These are phyloP conservation scores for Lucilia sericata DNA, from an alignment of 1,140 invertebrate species.

Conservation along the genomic window DNA sequence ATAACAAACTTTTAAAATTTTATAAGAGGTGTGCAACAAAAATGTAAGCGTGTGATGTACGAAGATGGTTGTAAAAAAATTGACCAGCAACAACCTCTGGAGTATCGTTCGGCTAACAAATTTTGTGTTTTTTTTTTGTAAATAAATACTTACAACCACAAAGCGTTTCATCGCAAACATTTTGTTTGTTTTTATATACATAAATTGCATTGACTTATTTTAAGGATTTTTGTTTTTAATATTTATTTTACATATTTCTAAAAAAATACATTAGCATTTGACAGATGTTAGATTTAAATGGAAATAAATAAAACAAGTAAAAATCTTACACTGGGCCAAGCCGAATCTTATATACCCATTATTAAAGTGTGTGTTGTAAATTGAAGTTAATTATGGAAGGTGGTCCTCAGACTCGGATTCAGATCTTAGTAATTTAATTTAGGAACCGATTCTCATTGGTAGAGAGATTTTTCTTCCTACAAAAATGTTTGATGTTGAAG, in stretches of 20 bases:
- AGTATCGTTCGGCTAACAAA: constrained; percentile 16
- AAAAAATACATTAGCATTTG: background rate
- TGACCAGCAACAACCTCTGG: background rate
- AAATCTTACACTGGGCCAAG: too few relatives aligned
- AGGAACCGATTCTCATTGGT: too few relatives aligned
- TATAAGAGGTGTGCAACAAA: background rate
- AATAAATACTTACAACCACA: background rate
- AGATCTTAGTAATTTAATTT: too few relatives aligned
- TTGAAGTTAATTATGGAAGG: too few relatives aligned
- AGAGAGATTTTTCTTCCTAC: too few relatives aligned
- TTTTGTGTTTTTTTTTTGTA: background rate
- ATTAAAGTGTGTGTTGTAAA: too few relatives aligned
- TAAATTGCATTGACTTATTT: background rate
- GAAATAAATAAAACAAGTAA: too few relatives aligned
- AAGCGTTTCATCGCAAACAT: background rate
- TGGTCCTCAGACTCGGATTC: too few relatives aligned
- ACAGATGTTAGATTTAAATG: background rate
- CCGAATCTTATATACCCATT: too few relatives aligned
- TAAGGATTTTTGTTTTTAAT: background rate
- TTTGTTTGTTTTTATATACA: background rate
- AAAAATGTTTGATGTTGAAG: too few relatives aligned
- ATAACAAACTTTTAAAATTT: constrained; percentile 32
- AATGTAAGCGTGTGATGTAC: background rate
- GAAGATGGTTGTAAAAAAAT: background rate
- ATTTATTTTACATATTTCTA: background rate